Percentiles rank a stretch among this genome's conserved stretches.
phyloP scores from a whole-genome alignment of 1,140 invertebrate species.

The Psix sp. region DNA sequence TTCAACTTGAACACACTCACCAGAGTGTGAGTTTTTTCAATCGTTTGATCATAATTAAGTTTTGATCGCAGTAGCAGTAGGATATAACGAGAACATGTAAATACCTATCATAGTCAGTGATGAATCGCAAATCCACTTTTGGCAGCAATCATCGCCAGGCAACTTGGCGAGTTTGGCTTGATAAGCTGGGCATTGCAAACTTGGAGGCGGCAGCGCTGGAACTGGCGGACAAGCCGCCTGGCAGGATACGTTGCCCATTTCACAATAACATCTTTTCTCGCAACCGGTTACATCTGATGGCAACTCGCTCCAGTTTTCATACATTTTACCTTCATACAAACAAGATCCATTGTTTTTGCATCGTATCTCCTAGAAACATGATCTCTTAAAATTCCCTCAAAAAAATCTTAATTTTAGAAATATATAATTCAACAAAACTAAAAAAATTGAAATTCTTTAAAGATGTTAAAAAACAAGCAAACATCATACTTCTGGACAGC shows the following conservation, averaged over 20 bases:
- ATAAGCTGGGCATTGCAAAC: constrained; percentile 82
- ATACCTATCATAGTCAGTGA: constrained; percentile 54
- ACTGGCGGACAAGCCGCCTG: constrained; percentile 86
- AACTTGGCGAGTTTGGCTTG: constrained; percentile 82
- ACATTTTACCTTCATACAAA: constrained; percentile 81
- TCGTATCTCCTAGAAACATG: constrained; percentile 78
- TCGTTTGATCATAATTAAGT: constrained; percentile 36
- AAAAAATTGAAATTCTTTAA: no score
- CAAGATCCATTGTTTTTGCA: constrained; percentile 89
- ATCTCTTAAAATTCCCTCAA: no score
- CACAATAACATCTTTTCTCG: constrained; percentile 90
- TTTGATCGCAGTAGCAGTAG: not conserved
- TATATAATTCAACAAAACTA: no score
- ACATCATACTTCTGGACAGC: constrained; percentile 86
- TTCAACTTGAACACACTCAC: no score
- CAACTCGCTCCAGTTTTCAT: constrained; percentile 78
- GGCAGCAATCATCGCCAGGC: constrained; percentile 88
- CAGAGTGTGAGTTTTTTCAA: no score
- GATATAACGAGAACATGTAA: no score
- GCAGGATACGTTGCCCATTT: constrained; percentile 90
- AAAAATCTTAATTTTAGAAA: no score
- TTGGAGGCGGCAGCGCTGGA: constrained; percentile 83
- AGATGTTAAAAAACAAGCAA: no score
- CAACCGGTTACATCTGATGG: constrained; percentile 84
- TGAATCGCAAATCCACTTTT: constrained; percentile 82